Percentiles rank a stretch among this genome's conserved stretches.
Evolutionary conservation across 2,797 vertebrate genomes (phyloP).

Genomic region (Sebastes oblongus): DNA sequence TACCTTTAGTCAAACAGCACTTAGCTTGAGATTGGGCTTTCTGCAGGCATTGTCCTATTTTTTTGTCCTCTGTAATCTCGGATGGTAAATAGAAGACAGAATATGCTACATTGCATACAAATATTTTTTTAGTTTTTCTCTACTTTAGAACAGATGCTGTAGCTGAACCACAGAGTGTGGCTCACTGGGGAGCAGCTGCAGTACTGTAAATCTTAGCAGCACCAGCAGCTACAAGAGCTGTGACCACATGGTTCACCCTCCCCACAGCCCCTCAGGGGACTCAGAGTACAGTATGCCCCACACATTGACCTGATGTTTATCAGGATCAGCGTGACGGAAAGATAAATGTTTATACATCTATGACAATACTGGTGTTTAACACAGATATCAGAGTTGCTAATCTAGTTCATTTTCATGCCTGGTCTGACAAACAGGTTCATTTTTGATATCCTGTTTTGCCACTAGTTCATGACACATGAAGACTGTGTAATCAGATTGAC

Average conservation of each 20-base stretch:
- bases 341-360: not conserved
- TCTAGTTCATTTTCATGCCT: not conserved
- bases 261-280: conserved; percentile 30
- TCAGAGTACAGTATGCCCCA: conserved; percentile 53
- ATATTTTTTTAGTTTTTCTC: not conserved
- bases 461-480: conserved; percentile 60
- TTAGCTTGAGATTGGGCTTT: not conserved
- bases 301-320: conserved; percentile 32
- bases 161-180: conserved; percentile 7
- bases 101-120: not conserved
- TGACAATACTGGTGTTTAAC: not conserved
- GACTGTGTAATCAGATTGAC: conserved; percentile 78
- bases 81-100: not conserved
- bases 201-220: conserved; percentile 59
- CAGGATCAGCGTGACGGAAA: conserved; percentile 21
- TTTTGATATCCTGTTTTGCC: conserved; percentile 39
- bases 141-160: conserved; percentile 12
- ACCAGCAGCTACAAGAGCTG: conserved; percentile 62
- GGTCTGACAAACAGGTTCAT: conserved; percentile 33
- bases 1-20: not conserved
- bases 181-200: conserved; percentile 62
- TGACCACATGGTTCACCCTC: conserved; percentile 57
- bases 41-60: conserved; percentile 5
- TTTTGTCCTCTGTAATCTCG: not conserved
- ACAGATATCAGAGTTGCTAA: not conserved